Evolutionary conservation across 1,140 invertebrate genomes (phyloP).

Genomic region (Aphelinus atriplicis): DNA sequence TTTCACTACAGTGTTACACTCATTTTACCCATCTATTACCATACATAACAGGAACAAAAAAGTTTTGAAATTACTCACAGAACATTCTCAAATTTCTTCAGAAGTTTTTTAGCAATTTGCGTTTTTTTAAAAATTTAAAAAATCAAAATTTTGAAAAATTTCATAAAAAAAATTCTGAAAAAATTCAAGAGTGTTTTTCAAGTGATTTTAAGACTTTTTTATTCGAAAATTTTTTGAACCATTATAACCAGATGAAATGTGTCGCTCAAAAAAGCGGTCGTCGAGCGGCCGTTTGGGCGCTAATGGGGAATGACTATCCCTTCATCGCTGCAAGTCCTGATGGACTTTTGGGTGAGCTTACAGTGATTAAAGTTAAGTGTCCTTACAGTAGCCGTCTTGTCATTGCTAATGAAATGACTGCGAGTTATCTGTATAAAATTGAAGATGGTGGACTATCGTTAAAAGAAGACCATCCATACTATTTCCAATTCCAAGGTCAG

Average conservation of each 20-base stretch:
- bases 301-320: conserved; percentile 40
- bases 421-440: conserved; percentile 22
- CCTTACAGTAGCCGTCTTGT: conserved; percentile 20
- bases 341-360: conserved; percentile 47
- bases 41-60: conserved; percentile 11
- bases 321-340: conserved; percentile 51
- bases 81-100: too few species aligned
- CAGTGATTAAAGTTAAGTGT: conserved; percentile 42
- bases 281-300: background rate
- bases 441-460: background rate
- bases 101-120: too few species aligned
- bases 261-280: too few species aligned
- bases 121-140: too few species aligned
- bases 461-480: conserved; percentile 31
- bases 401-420: background rate
- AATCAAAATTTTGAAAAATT: too few species aligned
- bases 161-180: too few species aligned
- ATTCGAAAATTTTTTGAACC: too few species aligned
- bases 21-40: background rate
- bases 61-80: too few species aligned
- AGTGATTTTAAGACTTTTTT: too few species aligned
- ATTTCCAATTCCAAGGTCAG: conserved; percentile 40
- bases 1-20: too few species aligned
- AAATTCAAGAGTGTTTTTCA: too few species aligned
- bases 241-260: too few species aligned